phyloP scores from a whole-genome alignment of 2,113 vertebrate species.

The Amphiprion ocellaris region DNA sequence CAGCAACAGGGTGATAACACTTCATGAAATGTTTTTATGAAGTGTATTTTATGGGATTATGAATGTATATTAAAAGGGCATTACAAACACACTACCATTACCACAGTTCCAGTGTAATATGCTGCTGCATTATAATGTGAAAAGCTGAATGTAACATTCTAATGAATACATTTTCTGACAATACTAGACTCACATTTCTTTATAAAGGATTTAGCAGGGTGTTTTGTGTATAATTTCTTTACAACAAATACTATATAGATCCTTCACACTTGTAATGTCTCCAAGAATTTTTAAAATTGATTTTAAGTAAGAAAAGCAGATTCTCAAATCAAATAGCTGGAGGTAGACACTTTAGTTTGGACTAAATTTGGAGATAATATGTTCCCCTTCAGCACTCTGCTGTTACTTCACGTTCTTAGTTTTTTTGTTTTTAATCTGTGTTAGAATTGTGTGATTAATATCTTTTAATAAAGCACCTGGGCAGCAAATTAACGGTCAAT shows the following conservation, averaged over 20 bases:
- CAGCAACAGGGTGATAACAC: background rate
- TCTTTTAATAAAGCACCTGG: background rate
- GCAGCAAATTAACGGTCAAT: no score
- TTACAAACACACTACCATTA: background rate
- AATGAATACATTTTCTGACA: no score
- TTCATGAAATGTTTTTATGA: conserved; percentile 16
- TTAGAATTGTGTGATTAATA: background rate
- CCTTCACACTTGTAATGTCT: background rate
- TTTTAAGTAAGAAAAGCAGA: background rate
- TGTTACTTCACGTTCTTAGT: background rate
- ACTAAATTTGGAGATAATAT: no score
- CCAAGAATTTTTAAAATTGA: background rate
- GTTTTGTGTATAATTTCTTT: background rate
- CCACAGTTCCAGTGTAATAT: background rate
- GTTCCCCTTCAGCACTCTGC: background rate
- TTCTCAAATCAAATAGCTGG: background rate
- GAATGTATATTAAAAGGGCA: conserved; percentile 4
- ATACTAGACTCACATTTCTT: no score
- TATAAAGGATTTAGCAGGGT: no score
- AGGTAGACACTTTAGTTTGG: no score
- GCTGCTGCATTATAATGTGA: background rate
- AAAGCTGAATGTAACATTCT: background rate
- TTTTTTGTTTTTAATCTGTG: background rate
- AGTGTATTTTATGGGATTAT: background rate
- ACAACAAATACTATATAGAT: background rate